phyloP scores from a whole-genome alignment of 2,888 invertebrate species.

The Troilus luridus region DNA sequence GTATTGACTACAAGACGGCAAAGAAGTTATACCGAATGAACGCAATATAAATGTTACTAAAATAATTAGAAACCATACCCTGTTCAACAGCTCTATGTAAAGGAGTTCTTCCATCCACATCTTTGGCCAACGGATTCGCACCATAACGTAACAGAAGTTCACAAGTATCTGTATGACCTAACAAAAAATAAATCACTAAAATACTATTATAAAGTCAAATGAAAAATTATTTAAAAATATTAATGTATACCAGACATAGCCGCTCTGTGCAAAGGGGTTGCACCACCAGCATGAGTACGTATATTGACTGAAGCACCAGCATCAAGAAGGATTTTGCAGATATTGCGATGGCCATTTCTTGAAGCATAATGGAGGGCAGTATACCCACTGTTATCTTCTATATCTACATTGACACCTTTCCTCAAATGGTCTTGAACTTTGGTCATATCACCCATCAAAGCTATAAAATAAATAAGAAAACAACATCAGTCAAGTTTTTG shows the following conservation, averaged over 20 bases:
- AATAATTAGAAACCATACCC: not conserved
- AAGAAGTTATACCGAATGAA: not conserved
- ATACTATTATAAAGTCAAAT: not conserved
- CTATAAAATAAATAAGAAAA: constrained; percentile 69
- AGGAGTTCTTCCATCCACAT: constrained; percentile 85
- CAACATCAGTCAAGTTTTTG: not conserved
- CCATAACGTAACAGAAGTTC: constrained; percentile 76
- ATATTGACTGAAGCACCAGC: constrained; percentile 82
- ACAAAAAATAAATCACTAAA: not conserved
- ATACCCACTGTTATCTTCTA: constrained; percentile 83
- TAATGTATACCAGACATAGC: constrained; percentile 67
- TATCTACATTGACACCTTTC: constrained; percentile 75
- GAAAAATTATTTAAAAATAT: not conserved
- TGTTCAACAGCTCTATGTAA: constrained; percentile 78
- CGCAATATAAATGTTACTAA: not conserved
- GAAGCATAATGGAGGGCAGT: constrained; percentile 92
- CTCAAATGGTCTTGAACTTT: constrained; percentile 75
- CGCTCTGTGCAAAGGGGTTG: constrained; percentile 81
- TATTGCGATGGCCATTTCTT: constrained; percentile 80
- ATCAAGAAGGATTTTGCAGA: constrained; percentile 79
- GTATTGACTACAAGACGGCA: not conserved
- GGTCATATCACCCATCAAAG: constrained; percentile 81
- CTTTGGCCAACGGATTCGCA: constrained; percentile 77
- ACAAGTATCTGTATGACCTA: constrained; percentile 78
- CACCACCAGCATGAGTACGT: constrained; percentile 80